A percentile compares a stretch with the other conserved stretches of the same genome.
phyloP scores from a whole-genome alignment of 2,113 vertebrate species.

The Ancistrus triradiatus region DNA sequence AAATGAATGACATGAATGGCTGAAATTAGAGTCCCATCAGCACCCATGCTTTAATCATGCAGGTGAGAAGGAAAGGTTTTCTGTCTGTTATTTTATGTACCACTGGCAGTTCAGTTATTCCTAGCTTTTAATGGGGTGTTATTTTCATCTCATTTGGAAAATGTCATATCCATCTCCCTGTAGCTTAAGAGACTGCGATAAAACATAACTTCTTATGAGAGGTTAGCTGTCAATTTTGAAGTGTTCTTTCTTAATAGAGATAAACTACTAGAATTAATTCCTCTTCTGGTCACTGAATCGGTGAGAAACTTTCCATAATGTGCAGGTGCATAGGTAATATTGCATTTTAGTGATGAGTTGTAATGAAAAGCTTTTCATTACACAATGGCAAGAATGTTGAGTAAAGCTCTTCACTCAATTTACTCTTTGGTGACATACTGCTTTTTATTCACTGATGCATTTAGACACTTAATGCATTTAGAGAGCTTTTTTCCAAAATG shows the following conservation, averaged over 20 bases:
- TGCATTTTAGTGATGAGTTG: too few species aligned
- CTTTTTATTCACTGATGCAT: too few species aligned
- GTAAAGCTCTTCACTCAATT: too few species aligned
- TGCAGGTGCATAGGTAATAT: neutral
- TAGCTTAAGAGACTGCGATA: conserved; percentile 40
- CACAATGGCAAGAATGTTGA: too few species aligned
- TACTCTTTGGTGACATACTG: too few species aligned
- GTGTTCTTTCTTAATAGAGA: conserved; percentile 40
- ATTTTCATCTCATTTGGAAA: conserved; percentile 41
- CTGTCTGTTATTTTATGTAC: conserved; percentile 15
- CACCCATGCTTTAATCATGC: neutral
- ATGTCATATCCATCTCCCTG: conserved; percentile 43
- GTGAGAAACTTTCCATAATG: neutral
- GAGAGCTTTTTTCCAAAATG: too few species aligned
- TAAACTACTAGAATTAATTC: conserved; percentile 18
- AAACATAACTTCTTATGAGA: conserved; percentile 37
- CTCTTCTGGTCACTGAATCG: conserved; percentile 14
- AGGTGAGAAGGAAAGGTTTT: conserved; percentile 18
- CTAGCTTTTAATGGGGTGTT: conserved; percentile 43
- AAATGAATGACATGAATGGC: conserved; percentile 10
- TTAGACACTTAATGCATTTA: too few species aligned
- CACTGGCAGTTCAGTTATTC: conserved; percentile 33
- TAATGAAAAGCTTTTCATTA: too few species aligned
- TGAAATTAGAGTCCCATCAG: conserved; percentile 13
- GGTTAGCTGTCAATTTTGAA: conserved; percentile 42